Percentiles rank a stretch among this genome's conserved stretches.
Evolutionary conservation across 1,140 invertebrate genomes (phyloP).

Genomic region (Harpegnathos saltator): DNA sequence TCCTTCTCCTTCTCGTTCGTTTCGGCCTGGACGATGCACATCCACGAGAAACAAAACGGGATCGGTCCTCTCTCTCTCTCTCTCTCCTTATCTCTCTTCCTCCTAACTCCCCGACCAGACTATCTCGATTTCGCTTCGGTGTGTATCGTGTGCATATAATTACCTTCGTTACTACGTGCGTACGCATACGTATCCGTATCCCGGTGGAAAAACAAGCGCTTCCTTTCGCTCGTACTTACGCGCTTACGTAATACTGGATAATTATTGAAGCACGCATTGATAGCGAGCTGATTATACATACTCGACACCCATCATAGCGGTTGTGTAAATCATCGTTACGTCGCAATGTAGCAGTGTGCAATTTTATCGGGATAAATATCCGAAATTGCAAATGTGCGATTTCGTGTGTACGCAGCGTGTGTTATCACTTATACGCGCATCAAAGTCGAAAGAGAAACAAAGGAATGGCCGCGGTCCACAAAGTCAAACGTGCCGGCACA

Average conservation of each 20-base stretch:
- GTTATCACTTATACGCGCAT: neutral
- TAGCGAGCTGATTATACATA: too few relatives aligned
- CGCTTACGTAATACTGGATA: neutral
- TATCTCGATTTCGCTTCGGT: slow-evolving; percentile 60
- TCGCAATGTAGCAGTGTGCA: neutral
- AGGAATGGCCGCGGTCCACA: too few relatives aligned
- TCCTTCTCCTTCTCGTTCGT: slow-evolving; percentile 1
- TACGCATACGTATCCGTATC: slow-evolving; percentile 19
- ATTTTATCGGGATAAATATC: neutral
- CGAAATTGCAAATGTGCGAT: neutral
- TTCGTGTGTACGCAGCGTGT: too few relatives aligned
- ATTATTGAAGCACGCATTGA: slow-evolving; percentile 7
- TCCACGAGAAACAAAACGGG: slow-evolving; percentile 1
- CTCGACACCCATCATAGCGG: neutral
- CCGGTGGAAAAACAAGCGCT: neutral
- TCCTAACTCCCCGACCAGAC: neutral
- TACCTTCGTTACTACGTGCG: slow-evolving; percentile 61
- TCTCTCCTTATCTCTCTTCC: too few relatives aligned
- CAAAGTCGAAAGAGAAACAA: neutral
- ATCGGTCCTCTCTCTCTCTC: neutral
- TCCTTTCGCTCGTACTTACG: too few relatives aligned
- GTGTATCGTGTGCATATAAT: slow-evolving; percentile 65
- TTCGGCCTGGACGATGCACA: neutral
- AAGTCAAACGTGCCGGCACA: neutral
- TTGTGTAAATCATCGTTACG: neutral